Conservation (phyloP, 2,113 vertebrate species). For the Cyanocitta stelleri region DNA sequence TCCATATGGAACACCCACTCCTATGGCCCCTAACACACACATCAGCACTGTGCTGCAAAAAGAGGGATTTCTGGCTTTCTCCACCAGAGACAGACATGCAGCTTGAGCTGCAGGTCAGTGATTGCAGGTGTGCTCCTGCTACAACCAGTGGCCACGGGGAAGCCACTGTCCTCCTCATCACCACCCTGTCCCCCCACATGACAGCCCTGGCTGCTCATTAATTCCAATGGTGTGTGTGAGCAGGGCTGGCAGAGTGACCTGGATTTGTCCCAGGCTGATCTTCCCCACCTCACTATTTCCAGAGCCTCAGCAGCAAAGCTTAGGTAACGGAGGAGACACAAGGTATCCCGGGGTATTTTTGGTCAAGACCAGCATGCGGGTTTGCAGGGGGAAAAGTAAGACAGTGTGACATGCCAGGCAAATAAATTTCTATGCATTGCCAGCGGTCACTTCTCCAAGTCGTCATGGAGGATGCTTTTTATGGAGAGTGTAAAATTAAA, state of each 20-base stretch:
- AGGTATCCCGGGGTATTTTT: background rate
- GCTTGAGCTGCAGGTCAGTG: fast-evolving
- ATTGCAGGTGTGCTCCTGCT: background rate
- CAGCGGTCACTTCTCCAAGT: background rate
- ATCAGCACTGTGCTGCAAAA: background rate
- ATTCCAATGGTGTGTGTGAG: fast-evolving
- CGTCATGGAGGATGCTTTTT: slow-evolving; percentile 27
- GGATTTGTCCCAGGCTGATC: background rate
- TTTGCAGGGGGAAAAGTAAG: background rate
- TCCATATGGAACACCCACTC: fast-evolving
- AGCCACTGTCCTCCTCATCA: background rate
- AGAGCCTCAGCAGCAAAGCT: background rate
- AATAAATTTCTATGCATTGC: background rate
- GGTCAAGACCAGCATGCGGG: fast-evolving
- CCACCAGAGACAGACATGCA: background rate
- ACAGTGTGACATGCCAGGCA: background rate
- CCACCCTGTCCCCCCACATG: fast-evolving
- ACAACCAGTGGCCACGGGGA: fast-evolving
- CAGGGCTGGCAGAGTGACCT: background rate
- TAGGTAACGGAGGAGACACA: background rate
- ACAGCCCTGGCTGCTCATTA: background rate
- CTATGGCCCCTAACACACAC: fast-evolving
- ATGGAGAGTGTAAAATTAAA: slow-evolving; percentile 54
- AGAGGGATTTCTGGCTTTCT: background rate
- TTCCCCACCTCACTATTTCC: background rate